Evolutionary conservation across 2,797 vertebrate species (phyloP), one percentile per base, ranked within the genome.

Genomic region (Lates japonicus): DNA sequence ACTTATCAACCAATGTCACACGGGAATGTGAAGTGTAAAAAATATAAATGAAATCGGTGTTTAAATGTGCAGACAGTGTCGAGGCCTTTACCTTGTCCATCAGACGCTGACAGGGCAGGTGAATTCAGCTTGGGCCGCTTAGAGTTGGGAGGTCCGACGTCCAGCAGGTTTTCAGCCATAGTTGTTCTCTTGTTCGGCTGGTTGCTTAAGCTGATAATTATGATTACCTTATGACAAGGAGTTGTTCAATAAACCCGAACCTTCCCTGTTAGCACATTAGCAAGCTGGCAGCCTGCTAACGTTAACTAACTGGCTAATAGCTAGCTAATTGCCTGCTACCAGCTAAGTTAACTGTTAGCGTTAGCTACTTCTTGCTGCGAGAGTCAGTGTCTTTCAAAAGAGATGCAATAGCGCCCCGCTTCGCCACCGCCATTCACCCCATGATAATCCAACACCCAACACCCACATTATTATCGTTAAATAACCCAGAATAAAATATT

Each of bases 81-180:
- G 70, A 84, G 93, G 93, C 92, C 90, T 96, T 96, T 97, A 99
- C 98, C 98, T 98, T 97, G 95, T 94, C 96, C 96, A 93, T 98
- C 98, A 84, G 96, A 96, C 94, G 97, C 95, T 79, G 97, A 96
- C 94, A 97, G 96, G 87, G 97, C 97, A 93, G 98, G 97, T 94
- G 98, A 98, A 95, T 96, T 97, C 93, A 99, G 96, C 94, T 98
- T 99, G 92, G 96, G 96, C 93, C 98, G 96, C 94, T 99, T 99
- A 20, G 97, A 96, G 95, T 95, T 98, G 88, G 98, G 97, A 93
- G 98, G 97, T 96, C 98, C 98, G 89, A 96, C 95, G 84, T 99
- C 97, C 90, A 98, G 96, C 94, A 98, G 95, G 95, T 99, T 99
- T 91, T 99, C 98, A 93, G 98, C 96, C 98, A 98, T 99, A 85